Conservation (phyloP, 2,113 vertebrate species). For the Stictonetta naevosa region DNA sequence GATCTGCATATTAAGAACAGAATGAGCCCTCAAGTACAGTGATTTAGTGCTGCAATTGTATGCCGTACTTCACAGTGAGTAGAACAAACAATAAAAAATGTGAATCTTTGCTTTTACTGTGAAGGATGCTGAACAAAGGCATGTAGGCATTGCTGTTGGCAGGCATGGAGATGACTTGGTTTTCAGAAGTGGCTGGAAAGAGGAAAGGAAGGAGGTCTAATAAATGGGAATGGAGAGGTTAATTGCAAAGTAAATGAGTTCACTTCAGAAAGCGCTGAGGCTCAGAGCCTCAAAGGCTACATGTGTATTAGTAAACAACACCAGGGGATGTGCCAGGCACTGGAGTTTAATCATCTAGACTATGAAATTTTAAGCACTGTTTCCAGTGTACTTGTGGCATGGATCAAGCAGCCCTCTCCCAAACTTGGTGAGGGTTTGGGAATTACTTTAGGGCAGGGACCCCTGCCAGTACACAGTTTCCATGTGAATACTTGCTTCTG, state of each 20-base stretch:
- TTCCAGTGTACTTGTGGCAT: background rate
- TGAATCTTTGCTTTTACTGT: slow-evolving; percentile 6
- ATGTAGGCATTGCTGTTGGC: background rate
- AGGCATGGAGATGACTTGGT: background rate
- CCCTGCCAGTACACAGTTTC: background rate
- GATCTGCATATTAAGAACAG: slow-evolving; percentile 46
- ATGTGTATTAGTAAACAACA: background rate
- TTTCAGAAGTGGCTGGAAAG: background rate
- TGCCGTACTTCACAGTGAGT: background rate
- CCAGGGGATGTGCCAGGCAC: background rate
- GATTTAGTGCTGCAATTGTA: slow-evolving; percentile 1
- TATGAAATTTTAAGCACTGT: background rate
- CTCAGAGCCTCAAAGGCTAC: background rate
- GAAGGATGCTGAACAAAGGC: slow-evolving; percentile 11
- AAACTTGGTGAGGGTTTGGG: background rate
- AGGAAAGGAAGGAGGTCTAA: background rate
- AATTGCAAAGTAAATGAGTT: slow-evolving; percentile 35
- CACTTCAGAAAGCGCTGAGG: background rate
- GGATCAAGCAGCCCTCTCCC: background rate
- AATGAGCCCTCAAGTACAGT: background rate
- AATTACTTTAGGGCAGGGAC: background rate
- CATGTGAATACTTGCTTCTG: background rate
- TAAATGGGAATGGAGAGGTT: background rate
- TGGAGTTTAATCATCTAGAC: background rate
- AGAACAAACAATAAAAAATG: background rate